These are phyloP conservation scores for Mimumesa dahlbomi DNA, from an alignment of 2,888 invertebrate genomes.

Conservation along the genomic window DNA sequence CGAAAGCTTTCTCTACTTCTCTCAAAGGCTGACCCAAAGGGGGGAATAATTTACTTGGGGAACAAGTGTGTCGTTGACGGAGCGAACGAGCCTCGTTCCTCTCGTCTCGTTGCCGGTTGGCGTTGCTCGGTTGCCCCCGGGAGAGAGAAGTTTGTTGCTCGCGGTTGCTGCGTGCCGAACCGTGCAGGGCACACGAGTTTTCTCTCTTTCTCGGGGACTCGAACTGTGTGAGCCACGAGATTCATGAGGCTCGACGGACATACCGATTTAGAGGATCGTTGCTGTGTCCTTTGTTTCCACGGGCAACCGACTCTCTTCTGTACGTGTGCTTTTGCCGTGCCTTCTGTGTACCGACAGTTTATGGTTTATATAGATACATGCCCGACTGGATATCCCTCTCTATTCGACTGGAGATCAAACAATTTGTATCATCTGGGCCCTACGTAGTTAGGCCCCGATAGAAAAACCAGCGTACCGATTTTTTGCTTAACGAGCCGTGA, in stretches of 20 bases:
- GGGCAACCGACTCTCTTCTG: conserved; percentile 16
- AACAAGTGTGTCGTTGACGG: conserved; percentile 64
- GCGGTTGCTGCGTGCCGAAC: conserved; percentile 47
- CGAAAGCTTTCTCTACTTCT: conserved; percentile 64
- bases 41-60: conserved; percentile 58
- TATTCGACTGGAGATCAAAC: too few species aligned
- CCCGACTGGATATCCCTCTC: too few species aligned
- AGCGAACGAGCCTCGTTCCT: conserved; percentile 19
- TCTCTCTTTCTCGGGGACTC: conserved; percentile 36
- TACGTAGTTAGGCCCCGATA: too few species aligned
- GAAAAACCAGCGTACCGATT: too few species aligned
- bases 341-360: background rate
- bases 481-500: too few species aligned
- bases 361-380: background rate
- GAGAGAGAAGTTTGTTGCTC: conserved; percentile 16
- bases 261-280: conserved; percentile 63
- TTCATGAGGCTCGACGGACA: conserved; percentile 64
- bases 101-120: conserved; percentile 6
- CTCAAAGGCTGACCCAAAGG: conserved; percentile 24
- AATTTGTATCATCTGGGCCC: too few species aligned
- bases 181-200: conserved; percentile 45
- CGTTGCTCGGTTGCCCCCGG: background rate
- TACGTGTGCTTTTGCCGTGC: background rate
- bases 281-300: conserved; percentile 47
- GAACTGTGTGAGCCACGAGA: conserved; percentile 46